phyloP scores from a whole-genome alignment of 2,113 vertebrate species.

The Nothocercus nigrocapillus region DNA sequence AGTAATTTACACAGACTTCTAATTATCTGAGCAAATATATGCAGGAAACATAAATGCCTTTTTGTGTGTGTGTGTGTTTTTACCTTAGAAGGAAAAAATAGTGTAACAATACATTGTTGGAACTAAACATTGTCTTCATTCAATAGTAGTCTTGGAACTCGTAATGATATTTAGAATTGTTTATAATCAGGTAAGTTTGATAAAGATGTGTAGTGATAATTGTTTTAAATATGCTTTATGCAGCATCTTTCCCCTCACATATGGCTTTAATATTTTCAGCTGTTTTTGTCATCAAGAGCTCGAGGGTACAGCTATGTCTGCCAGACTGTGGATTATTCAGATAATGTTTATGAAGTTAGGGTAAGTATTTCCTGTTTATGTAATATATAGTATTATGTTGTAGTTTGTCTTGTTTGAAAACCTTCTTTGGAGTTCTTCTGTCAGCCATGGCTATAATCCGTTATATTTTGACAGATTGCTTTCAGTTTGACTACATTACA shows the following conservation, averaged over 20 bases:
- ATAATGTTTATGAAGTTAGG: slow-evolving; percentile 97
- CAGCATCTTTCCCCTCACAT: slow-evolving; percentile 35
- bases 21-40: background rate
- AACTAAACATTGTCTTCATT: background rate
- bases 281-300: slow-evolving; percentile 91
- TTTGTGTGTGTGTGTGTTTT: background rate
- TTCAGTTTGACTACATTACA: background rate
- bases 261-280: slow-evolving; percentile 77
- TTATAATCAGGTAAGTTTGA: background rate
- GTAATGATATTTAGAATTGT: background rate
- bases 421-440: background rate
- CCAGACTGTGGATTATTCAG: slow-evolving; percentile 94
- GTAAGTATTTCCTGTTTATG: slow-evolving; percentile 80
- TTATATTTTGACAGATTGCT: background rate
- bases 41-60: background rate
- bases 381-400: background rate
- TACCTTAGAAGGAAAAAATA: background rate
- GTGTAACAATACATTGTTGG: background rate
- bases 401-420: background rate
- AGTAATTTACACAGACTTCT: background rate
- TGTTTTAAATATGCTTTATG: background rate
- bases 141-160: background rate
- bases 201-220: background rate
- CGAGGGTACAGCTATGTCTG: slow-evolving; percentile 98
- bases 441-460: background rate